Evolutionary conservation across 2,888 invertebrate species (phyloP), one percentile per base, ranked within the genome.

Genomic region (Stenurella melanura): DNA sequence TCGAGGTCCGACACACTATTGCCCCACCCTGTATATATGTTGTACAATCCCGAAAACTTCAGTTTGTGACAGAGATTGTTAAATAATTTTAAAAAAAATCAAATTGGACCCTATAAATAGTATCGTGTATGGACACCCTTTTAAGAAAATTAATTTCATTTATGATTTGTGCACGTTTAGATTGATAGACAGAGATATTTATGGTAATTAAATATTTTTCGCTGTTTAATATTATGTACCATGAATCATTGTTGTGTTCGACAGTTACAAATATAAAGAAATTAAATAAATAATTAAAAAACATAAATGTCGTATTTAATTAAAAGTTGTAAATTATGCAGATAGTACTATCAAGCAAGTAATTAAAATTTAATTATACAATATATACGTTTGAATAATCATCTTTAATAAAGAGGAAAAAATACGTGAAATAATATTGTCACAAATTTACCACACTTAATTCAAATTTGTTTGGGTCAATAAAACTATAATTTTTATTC

Each of bases 311-410:
- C 2, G 0, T 0, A 15, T n/a, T 6, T 50, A 2, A 50, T 50
- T 50, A 50, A n/a, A 50, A n/a, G 50, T n/a, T n/a, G n/a, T 50
- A 50, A 50, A n/a, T 50, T 50, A 50, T 50, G n/a, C 50, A 50
- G 50, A 6, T 50, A 50, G 0, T 17, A 6, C n/a, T 50, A n/a
- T 12, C 38, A 12, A 2, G 10, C 11, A 11, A 15, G n/a, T 50
- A 50, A 50, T 50, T 15, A n/a, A 15, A 6, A 6, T 50, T 50
- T 50, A 50, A 50, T 50, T 3, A 1, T 50, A n/a, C 50, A 50
- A 50, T n/a, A 50, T 50, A n/a, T 50, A 12, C 50, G 12, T 50
- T 50, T 50, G n/a, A 50, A 50, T 50, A 50, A 50, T 50, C n/a
- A 50, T 50, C 15, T n/a, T 50, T 50, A 50, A 50, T 50, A 6